phyloP scores from a whole-genome alignment of 2,797 vertebrate species.

The Masticophis lateralis region DNA sequence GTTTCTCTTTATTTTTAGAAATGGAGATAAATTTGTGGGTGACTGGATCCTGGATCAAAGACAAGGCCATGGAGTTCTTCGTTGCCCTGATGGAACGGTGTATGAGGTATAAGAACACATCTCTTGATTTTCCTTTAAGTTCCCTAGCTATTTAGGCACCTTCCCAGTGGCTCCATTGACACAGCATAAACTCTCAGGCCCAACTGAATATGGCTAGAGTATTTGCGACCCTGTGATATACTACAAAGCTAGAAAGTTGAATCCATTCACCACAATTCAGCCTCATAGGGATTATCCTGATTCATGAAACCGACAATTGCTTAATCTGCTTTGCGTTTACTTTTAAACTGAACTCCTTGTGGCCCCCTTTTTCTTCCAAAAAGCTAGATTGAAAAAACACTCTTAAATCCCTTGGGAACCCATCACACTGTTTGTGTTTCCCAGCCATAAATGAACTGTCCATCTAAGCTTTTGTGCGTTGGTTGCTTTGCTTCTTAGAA shows the following conservation, averaged over 20 bases:
- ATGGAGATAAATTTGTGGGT: conserved; percentile 69
- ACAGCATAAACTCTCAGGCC: not conserved
- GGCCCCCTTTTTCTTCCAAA: not conserved
- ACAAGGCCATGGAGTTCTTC: conserved; percentile 71
- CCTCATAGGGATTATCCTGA: not conserved
- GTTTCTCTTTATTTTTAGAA: conserved; percentile 54
- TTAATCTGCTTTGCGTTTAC: not conserved
- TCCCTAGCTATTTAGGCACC: no score
- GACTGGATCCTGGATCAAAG: conserved; percentile 69
- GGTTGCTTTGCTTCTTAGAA: no score
- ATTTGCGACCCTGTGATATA: not conserved
- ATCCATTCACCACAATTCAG: not conserved
- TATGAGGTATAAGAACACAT: conserved; percentile 59
- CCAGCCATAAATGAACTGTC: not conserved
- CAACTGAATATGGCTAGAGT: not conserved
- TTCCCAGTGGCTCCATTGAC: not conserved
- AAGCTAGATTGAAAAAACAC: not conserved
- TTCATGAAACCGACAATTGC: not conserved
- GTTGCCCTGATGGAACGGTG: conserved; percentile 54
- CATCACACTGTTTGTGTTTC: not conserved
- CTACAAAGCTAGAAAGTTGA: not conserved
- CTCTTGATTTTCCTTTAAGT: not conserved
- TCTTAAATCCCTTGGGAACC: not conserved
- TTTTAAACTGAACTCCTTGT: not conserved
- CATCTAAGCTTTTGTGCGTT: not conserved